A percentile compares a stretch with the other conserved stretches of the same genome.
Conservation (phyloP, 2,888 invertebrate genomes). For the Drosophila antonietae region DNA sequence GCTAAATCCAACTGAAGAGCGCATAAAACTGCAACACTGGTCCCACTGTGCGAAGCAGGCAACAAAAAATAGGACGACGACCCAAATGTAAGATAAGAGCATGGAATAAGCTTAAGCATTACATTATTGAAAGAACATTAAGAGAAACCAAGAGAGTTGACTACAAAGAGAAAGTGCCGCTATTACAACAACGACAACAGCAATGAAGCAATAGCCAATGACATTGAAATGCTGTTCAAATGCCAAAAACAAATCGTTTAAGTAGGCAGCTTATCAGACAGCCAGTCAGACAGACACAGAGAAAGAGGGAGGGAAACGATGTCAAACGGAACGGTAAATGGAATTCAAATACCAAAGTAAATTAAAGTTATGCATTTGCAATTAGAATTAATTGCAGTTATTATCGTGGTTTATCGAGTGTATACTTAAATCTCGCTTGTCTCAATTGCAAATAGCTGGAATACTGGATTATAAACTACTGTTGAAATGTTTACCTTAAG, state of each 20-base stretch:
- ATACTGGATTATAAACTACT: background rate
- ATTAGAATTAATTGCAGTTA: slow-evolving; percentile 14
- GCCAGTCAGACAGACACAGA: background rate
- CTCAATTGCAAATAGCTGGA: background rate
- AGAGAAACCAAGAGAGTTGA: slow-evolving; percentile 36
- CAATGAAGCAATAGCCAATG: slow-evolving; percentile 17
- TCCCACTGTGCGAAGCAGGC: slow-evolving; percentile 53
- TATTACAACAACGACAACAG: slow-evolving; percentile 1
- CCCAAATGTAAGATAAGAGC: slow-evolving; percentile 40
- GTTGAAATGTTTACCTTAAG: background rate
- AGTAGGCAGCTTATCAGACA: slow-evolving; percentile 20
- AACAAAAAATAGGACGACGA: slow-evolving; percentile 18
- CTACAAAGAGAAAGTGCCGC: slow-evolving; percentile 11
- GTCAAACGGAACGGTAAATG: slow-evolving; percentile 8
- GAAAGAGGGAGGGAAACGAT: background rate
- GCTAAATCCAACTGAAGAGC: background rate
- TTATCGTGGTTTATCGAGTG: background rate
- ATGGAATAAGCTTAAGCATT: slow-evolving; percentile 7
- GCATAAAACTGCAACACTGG: background rate
- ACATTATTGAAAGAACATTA: slow-evolving; percentile 40
- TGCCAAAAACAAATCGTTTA: slow-evolving; percentile 27
- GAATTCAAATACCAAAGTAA: slow-evolving; percentile 12
- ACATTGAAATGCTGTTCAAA: slow-evolving; percentile 54
- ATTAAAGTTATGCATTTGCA: slow-evolving; percentile 3
- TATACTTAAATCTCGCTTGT: background rate